Evolutionary conservation across 1,140 invertebrate genomes (phyloP), one percentile per base, ranked within the genome.

Genomic region (Euwallacea fornicatus): DNA sequence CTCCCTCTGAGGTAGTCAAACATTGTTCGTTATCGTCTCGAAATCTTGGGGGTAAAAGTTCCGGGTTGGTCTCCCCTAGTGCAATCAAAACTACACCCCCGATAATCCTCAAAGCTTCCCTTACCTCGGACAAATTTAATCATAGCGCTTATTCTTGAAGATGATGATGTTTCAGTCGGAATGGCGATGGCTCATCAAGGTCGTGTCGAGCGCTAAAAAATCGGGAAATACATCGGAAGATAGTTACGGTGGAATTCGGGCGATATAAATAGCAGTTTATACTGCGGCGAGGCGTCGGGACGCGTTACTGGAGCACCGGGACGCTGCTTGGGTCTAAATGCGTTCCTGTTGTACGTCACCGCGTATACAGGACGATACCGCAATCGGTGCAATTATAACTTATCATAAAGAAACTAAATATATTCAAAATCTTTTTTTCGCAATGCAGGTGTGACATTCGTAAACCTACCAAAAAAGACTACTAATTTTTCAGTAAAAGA

Each of bases 1-100:
- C 55, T 54, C 73, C 73, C 71, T 75, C 75, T 3, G 46, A 16
- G 21, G 64, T 70, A 6, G 74, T 74, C 15, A 77, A 71, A 53
- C 75, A 78, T 71, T 78, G 77, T 9, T 75, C 73, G 8, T 74
- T 73, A 42, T 78, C 73, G 56, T 78, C 76, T 61, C 76, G 74
- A 70, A 78, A 78, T 70, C 76, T 66, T 42, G 76, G 77, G 8
- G 76, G 75, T 43, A 74, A 61, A 58, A 75, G 66, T 15, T 75
- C 75, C 10, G 63, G 61, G 41, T 71, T 44, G 8, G 70, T 53
- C 59, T 72, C 67, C 63, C 72, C 71, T 76, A 44, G 42, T 33
- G 21, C 8, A 43, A 41, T 9, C n/a, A 10, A 15, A n/a, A 58
- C 21, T 21, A n/a, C 6, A 9, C 6, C 21, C 21, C 55, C 9